phyloP scores from a whole-genome alignment of 2,113 vertebrate genomes.

The Oriolus oriolus region DNA sequence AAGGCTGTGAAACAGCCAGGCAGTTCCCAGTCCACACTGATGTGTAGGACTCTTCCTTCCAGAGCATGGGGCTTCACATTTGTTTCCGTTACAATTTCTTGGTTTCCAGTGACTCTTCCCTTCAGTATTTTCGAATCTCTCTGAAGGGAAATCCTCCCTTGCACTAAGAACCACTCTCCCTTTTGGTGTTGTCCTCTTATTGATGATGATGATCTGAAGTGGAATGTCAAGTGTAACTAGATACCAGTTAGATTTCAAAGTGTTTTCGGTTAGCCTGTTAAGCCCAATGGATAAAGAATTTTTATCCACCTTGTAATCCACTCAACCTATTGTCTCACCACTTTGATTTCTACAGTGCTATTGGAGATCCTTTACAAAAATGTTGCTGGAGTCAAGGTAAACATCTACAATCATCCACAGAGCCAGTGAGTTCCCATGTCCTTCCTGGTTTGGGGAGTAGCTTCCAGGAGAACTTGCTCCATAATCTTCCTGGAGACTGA shows the following conservation, averaged over 20 bases:
- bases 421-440: neutral
- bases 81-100: neutral
- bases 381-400: neutral
- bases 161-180: neutral
- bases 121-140: neutral
- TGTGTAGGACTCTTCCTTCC: neutral
- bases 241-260: neutral
- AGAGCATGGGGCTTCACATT: fast-evolving
- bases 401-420: neutral
- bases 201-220: neutral
- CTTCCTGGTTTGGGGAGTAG: neutral
- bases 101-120: neutral
- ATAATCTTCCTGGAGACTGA: neutral
- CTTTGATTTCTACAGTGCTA: neutral
- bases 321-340: neutral
- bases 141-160: neutral
- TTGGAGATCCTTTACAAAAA: neutral
- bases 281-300: neutral
- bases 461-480: neutral
- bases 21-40: neutral
- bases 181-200: neutral
- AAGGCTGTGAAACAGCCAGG: neutral
- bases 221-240: neutral
- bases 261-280: neutral
- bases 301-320: neutral